Percentiles rank a stretch among this genome's conserved stretches.
phyloP scores from a whole-genome alignment of 2,113 vertebrate species.

The Haemorhous mexicanus region DNA sequence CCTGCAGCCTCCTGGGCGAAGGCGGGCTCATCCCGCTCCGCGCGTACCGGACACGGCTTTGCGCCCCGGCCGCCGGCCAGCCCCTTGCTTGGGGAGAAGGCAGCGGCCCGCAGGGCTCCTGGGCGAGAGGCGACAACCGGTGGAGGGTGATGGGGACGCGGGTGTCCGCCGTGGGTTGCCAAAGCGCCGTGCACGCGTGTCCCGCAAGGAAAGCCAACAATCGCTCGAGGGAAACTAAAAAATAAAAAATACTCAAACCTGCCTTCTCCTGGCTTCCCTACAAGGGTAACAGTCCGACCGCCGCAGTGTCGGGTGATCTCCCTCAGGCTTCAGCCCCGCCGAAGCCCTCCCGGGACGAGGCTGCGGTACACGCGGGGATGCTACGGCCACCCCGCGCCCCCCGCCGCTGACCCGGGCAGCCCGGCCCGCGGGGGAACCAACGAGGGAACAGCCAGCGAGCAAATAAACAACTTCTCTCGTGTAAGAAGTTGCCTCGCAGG shows the following conservation, averaged over 20 bases:
- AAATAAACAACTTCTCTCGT: slow-evolving; percentile 59
- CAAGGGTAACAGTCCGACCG: background rate
- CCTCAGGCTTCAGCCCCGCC: background rate
- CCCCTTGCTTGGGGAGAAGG: too few relatives aligned
- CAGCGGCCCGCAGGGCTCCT: background rate
- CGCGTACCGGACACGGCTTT: background rate
- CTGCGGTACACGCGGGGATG: background rate
- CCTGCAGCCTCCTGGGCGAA: background rate
- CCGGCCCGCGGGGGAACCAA: background rate
- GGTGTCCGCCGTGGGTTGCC: background rate
- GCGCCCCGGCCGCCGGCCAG: background rate
- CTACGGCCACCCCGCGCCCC: background rate
- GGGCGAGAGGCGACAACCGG: background rate
- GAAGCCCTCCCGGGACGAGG: background rate
- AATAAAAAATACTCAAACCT: background rate
- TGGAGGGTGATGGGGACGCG: background rate
- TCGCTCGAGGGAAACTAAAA: background rate
- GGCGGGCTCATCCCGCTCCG: background rate
- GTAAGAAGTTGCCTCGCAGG: slow-evolving; percentile 29
- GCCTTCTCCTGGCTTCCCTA: background rate
- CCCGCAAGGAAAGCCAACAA: background rate
- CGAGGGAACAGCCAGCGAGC: background rate
- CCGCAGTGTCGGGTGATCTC: background rate
- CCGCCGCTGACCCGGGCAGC: background rate
- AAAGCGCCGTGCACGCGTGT: background rate